A percentile compares a stretch with the other conserved stretches of the same genome.
Conservation (phyloP, 1,140 invertebrate species). For the Phocides pigmalion region DNA sequence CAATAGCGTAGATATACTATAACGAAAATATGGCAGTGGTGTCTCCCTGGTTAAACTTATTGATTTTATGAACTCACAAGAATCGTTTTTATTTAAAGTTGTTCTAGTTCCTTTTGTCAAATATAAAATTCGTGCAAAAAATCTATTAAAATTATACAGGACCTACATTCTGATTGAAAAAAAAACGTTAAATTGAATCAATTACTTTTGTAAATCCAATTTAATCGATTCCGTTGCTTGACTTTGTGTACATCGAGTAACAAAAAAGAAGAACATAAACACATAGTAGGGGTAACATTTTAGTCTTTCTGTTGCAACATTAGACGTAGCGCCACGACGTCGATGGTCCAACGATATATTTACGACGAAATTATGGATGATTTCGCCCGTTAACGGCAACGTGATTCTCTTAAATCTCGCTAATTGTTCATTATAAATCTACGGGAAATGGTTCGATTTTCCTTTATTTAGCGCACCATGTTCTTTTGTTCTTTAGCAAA, state of each 20-base stretch:
- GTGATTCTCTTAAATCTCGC: constrained; percentile 64
- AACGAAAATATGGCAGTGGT: no score
- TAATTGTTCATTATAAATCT: constrained; percentile 48
- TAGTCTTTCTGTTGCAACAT: constrained; percentile 39
- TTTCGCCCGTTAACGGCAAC: constrained; percentile 49
- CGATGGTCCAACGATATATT: constrained; percentile 49
- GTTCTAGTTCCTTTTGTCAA: no score
- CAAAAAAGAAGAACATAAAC: constrained; percentile 4
- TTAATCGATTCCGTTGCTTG: no score
- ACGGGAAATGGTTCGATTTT: constrained; percentile 2
- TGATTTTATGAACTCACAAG: no score
- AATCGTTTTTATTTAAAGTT: no score
- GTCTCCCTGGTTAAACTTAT: no score
- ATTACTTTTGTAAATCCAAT: no score
- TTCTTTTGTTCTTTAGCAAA: background rate
- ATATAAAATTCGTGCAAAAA: no score
- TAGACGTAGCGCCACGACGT: constrained; percentile 18
- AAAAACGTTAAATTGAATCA: no score
- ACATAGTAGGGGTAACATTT: constrained; percentile 25
- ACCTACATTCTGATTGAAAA: no score
- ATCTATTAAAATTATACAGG: no score
- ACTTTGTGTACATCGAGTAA: background rate
- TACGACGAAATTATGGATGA: constrained; percentile 52
- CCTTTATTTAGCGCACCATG: constrained; percentile 8
- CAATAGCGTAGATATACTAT: no score